These are phyloP conservation scores for Dermatemys mawii DNA, from an alignment of 2,113 vertebrate species.

Conservation along the genomic window DNA sequence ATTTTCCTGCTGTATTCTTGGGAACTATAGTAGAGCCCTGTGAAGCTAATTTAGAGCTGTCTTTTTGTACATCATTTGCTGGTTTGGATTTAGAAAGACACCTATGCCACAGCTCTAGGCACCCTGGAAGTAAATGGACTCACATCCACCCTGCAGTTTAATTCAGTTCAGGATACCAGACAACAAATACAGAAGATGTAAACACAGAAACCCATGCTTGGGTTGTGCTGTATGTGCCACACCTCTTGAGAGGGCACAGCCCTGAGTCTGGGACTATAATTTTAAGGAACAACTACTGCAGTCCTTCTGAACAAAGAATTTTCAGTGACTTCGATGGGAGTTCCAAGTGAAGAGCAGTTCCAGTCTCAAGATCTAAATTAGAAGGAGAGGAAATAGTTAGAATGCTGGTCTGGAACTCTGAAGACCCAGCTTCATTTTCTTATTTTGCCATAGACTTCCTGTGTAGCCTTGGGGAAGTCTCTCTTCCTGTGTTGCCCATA, in stretches of 20 bases:
- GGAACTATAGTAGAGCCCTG: not conserved
- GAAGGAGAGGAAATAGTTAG: not conserved
- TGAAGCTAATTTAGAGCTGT: not conserved
- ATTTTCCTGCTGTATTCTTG: not conserved
- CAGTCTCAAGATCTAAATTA: not conserved
- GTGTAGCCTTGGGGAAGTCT: not conserved
- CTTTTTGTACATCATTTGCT: not conserved
- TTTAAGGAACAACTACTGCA: not conserved
- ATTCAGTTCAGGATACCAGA: not conserved
- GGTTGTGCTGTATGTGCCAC: not conserved
- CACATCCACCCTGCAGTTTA: not conserved
- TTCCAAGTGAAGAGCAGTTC: too few species aligned
- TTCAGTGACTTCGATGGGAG: not conserved
- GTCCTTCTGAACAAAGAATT: not conserved
- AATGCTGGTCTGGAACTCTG: not conserved
- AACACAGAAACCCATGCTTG: not conserved
- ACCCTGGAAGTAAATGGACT: slow-evolving; percentile 15
- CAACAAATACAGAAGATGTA: not conserved
- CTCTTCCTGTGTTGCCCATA: not conserved
- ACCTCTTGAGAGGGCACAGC: not conserved
- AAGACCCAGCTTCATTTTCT: not conserved
- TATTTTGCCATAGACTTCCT: not conserved
- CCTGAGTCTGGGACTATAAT: not conserved
- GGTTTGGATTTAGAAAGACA: slow-evolving; percentile 8
- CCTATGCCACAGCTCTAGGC: not conserved